Evolutionary conservation across 2,797 vertebrate genomes (phyloP).

Genomic region (Cottoperca gobio): DNA sequence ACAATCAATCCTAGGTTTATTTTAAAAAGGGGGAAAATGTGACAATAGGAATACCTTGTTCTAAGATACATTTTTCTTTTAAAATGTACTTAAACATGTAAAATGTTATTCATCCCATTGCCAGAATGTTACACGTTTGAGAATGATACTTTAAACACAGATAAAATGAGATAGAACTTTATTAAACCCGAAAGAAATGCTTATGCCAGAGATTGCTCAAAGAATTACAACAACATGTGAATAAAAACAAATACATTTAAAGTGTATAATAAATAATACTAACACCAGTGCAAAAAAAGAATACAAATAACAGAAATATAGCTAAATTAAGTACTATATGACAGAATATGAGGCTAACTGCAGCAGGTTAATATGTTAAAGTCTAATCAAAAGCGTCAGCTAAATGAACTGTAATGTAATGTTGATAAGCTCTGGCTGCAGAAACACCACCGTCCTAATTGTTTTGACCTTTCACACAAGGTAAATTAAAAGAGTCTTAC

Average conservation of each 20-base stretch:
- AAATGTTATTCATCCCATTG: background rate
- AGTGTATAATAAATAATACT: too few relatives aligned
- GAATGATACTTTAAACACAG: background rate
- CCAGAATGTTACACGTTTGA: background rate
- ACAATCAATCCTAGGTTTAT: background rate
- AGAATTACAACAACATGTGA: too few relatives aligned
- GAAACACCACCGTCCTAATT: background rate
- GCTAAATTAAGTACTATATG: too few relatives aligned
- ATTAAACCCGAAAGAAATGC: too few relatives aligned
- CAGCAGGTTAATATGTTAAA: background rate
- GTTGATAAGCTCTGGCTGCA: background rate
- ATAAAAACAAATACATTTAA: too few relatives aligned
- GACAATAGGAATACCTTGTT: background rate
- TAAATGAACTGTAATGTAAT: too few relatives aligned
- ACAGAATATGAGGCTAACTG: background rate
- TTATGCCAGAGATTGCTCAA: too few relatives aligned
- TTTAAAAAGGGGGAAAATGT: too few relatives aligned
- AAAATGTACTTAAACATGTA: background rate
- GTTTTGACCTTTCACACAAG: background rate
- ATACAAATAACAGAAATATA: too few relatives aligned
- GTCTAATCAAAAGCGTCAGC: too few relatives aligned
- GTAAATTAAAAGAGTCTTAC: constrained; percentile 82
- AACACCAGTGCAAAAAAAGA: too few relatives aligned
- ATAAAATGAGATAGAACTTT: too few relatives aligned
- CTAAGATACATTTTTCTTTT: background rate